Evolutionary conservation across 2,888 invertebrate species (phyloP).

Genomic region (Latrodectus hesperus): DNA sequence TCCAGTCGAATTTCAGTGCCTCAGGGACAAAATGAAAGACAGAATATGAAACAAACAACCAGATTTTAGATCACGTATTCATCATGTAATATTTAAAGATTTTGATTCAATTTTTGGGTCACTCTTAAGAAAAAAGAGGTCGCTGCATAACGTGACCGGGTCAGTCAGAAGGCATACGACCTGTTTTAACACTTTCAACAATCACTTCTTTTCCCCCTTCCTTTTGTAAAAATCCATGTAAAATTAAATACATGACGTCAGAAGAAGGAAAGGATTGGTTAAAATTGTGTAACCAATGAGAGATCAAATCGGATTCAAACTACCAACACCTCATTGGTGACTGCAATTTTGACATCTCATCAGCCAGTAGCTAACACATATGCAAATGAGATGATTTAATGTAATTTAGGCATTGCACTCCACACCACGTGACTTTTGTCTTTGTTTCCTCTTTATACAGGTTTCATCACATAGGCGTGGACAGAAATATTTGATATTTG

Average conservation of each 20-base stretch:
- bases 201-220: constrained; percentile 25
- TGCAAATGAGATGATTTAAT: constrained; percentile 43
- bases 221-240: constrained; percentile 37
- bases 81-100: constrained; percentile 51
- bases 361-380: constrained; percentile 55
- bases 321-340: constrained; percentile 28
- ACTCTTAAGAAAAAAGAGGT: constrained; percentile 46
- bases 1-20: too few relatives aligned
- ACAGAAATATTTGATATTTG: not conserved
- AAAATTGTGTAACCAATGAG: constrained; percentile 28
- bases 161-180: constrained; percentile 52
- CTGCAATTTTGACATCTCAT: constrained; percentile 11
- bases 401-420: constrained; percentile 7
- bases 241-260: constrained; percentile 42
- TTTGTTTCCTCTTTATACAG: not conserved
- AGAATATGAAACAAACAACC: not conserved
- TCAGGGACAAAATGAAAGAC: too few relatives aligned
- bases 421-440: not conserved
- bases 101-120: constrained; percentile 57
- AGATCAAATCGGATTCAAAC: not conserved
- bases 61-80: constrained; percentile 38
- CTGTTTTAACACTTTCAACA: constrained; percentile 48
- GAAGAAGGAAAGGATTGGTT: constrained; percentile 26
- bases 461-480: not conserved
- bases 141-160: constrained; percentile 52